Base-by-base conservation (phyloP, 1,140 invertebrate genomes). In the Tetragnatha versicolor region DNA sequence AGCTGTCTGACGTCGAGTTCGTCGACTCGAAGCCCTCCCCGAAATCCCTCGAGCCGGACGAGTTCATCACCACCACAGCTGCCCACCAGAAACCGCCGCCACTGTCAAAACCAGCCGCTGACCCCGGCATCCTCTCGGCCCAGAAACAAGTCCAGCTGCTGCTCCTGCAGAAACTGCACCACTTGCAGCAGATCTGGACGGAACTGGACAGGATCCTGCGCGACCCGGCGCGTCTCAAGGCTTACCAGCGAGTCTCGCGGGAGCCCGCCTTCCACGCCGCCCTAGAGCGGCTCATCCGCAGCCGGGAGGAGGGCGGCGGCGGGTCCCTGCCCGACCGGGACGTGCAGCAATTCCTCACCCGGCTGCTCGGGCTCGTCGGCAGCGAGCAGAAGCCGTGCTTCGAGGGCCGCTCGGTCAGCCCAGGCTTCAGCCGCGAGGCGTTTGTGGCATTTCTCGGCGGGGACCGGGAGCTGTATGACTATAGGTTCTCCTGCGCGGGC, bases 301-400 rank as follows among this genome's bases (percentile, higher is more conserved):
- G 61, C 17, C 35, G 33, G n/a, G 79, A 75, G 20, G 58, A 68
- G 39, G 45, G 73, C 20, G n/a, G n/a, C n/a, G n/a, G n/a, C n/a
- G n/a, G n/a, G n/a, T 42, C 75, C 2, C 60, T 75, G 29, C 55
- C 75, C 6, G 70, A 80, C 22, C 70, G 68, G 25, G 79, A 80
- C 37, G 49, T 80, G 12, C 47, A 66, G 60, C n/a, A 47, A 0
- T 22, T 79, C 3, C 65, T 79, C 14, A 27, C 39, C 3, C 37
- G 49, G 4, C n/a, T 79, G 0, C 31, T 31, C 12, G 63, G 72
- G 10, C 66, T 79, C 2, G 42, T 79, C 65, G 65, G 29, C 33
- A 58, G 14, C 61, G 31, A 33, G 22, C 70, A 49, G 25, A 42
- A 45, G 17, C 6, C 60, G 35, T 45, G 51, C 27, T 73, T 55